Evolutionary conservation across 2,113 vertebrate genomes (phyloP).

Genomic region (Mesitornis unicolor): DNA sequence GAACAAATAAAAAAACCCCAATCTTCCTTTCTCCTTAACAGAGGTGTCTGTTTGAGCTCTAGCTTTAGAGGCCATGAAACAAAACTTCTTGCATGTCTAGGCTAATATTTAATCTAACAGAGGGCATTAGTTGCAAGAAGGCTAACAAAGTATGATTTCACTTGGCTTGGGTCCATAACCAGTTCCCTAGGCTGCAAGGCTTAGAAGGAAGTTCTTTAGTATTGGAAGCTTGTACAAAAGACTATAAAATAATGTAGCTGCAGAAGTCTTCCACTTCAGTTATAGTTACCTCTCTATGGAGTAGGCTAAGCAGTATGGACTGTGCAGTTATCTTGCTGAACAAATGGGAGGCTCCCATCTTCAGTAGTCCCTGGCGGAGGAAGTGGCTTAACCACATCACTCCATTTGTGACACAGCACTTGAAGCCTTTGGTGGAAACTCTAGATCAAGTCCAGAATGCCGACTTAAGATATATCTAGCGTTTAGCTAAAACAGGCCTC

Average conservation of each 20-base stretch:
- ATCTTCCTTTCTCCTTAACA: not conserved
- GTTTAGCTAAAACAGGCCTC: not conserved
- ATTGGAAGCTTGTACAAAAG: not conserved
- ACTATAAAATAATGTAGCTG: not conserved
- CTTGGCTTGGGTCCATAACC: not conserved
- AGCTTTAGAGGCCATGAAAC: not conserved
- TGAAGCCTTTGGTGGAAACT: not conserved
- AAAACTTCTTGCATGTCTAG: not conserved
- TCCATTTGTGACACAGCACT: not conserved
- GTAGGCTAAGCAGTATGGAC: not conserved
- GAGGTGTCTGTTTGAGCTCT: not conserved
- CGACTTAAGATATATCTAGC: not conserved
- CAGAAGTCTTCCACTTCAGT: not conserved
- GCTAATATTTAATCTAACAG: not conserved
- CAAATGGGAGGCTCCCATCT: not conserved
- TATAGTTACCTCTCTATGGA: not conserved
- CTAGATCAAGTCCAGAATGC: not conserved
- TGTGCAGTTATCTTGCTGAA: not conserved
- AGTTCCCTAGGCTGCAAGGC: not conserved
- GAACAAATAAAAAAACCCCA: not conserved
- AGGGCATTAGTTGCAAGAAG: not conserved
- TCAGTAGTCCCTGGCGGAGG: not conserved
- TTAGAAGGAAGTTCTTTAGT: not conserved
- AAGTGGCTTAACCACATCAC: not conserved
- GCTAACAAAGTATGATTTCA: not conserved